Percentiles rank a stretch among this genome's conserved stretches.
phyloP scores from a whole-genome alignment of 1,140 invertebrate genomes.

The Eriosoma lanigerum region DNA sequence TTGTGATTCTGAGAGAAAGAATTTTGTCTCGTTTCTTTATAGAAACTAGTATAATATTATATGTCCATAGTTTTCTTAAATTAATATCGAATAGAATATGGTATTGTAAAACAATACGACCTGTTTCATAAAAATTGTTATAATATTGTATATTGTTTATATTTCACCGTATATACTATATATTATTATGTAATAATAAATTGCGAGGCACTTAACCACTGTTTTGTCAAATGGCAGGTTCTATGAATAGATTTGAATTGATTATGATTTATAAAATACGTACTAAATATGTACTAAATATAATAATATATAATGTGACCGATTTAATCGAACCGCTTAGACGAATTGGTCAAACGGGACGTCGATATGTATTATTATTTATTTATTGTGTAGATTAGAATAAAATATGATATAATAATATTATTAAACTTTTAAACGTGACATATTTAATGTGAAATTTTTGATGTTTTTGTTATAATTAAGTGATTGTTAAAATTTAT shows the following conservation, averaged over 20 bases:
- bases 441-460: slow-evolving; percentile 19
- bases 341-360: neutral
- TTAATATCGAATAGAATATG: too few relatives aligned
- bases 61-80: too few relatives aligned
- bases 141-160: neutral
- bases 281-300: neutral
- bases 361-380: neutral
- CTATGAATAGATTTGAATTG: neutral
- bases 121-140: too few relatives aligned
- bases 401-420: slow-evolving; percentile 8
- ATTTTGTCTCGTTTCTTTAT: too few relatives aligned
- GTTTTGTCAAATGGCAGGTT: neutral
- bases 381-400: neutral
- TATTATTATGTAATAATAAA: neutral
- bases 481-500: slow-evolving; percentile 30
- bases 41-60: too few relatives aligned
- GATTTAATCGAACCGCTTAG: neutral
- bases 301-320: neutral
- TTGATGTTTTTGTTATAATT: slow-evolving; percentile 17
- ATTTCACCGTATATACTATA: neutral
- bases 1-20: too few relatives aligned
- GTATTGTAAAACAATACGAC: too few relatives aligned
- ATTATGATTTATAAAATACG: neutral
- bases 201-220: neutral
- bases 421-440: neutral